Percentiles rank a stretch among this genome's conserved stretches.
Evolutionary conservation across 2,888 invertebrate species (phyloP).

Genomic region (Drosophila paranaensis): DNA sequence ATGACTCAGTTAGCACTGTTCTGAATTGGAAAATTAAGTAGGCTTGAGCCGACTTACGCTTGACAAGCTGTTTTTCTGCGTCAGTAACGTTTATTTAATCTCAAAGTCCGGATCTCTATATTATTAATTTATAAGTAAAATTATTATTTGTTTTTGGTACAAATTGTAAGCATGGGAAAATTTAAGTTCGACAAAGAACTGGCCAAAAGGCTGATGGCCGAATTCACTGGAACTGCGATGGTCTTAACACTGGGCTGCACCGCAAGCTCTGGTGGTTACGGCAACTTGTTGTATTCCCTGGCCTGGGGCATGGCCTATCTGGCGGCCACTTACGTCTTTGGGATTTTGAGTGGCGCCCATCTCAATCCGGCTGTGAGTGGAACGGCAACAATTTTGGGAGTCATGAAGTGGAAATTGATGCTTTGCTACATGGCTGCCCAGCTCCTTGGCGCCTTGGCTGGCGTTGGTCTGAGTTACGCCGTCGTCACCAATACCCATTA

Average conservation of each 20-base stretch:
- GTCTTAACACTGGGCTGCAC: constrained; percentile 32
- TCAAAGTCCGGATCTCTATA: background rate
- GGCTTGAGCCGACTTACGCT: background rate
- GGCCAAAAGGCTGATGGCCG: constrained; percentile 15
- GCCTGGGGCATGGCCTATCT: constrained; percentile 46
- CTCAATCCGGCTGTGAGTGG: constrained; percentile 48
- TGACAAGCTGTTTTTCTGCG: too few relatives aligned
- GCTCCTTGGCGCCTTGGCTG: constrained; percentile 28
- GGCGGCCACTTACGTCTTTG: constrained; percentile 27
- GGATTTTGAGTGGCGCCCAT: constrained; percentile 45
- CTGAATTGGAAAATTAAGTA: too few relatives aligned
- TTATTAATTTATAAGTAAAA: background rate
- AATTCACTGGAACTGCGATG: constrained; percentile 40
- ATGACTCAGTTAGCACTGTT: too few relatives aligned
- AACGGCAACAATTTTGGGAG: constrained; percentile 28
- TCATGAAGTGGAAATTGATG: constrained; percentile 43
- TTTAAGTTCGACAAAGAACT: constrained; percentile 30
- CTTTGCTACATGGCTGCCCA: constrained; percentile 38
- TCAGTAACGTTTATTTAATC: background rate
- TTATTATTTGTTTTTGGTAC: background rate
- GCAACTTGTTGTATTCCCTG: background rate
- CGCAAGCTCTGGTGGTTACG: too few relatives aligned
- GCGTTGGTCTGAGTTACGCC: constrained; percentile 11
- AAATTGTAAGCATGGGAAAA: constrained; percentile 26
- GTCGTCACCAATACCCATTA: too few relatives aligned